Percentiles rank a stretch among this genome's conserved stretches.
phyloP scores from a whole-genome alignment of 2,888 invertebrate genomes.

The Venustoraphidia nigricollis region DNA sequence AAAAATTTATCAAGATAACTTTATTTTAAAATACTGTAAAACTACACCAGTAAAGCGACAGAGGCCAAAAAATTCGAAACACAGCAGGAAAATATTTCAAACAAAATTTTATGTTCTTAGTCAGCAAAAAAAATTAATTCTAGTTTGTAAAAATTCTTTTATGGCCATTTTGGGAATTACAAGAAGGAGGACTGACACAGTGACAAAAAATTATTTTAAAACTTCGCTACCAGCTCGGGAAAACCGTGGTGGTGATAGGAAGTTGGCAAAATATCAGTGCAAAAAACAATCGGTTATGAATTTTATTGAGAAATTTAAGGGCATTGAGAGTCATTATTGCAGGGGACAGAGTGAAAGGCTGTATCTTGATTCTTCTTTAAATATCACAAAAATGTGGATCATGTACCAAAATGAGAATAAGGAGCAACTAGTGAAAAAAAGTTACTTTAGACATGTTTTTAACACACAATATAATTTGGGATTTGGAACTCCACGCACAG shows the following conservation, averaged over 20 bases:
- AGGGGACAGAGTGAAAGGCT: constrained; percentile 4
- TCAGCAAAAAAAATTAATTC: too few relatives aligned
- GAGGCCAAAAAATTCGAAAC: too few relatives aligned
- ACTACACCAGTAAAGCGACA: too few relatives aligned
- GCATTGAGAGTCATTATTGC: constrained; percentile 11
- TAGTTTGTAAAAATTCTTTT: too few relatives aligned
- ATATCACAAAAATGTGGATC: constrained; percentile 11
- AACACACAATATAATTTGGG: constrained; percentile 15
- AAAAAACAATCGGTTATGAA: constrained; percentile 13
- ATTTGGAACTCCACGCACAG: constrained; percentile 14
- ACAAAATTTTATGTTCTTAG: too few relatives aligned
- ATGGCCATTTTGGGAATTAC: too few relatives aligned
- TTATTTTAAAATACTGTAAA: too few relatives aligned
- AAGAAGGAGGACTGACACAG: too few relatives aligned
- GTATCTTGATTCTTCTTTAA: constrained; percentile 12
- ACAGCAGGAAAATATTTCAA: too few relatives aligned
- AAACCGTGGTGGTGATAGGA: constrained; percentile 14
- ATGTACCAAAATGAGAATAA: constrained; percentile 10
- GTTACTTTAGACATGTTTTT: constrained; percentile 15
- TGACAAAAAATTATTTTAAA: too few relatives aligned
- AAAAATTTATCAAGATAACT: too few relatives aligned
- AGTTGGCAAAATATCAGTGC: constrained; percentile 5
- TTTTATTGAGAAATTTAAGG: constrained; percentile 14
- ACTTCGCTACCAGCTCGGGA: constrained; percentile 4
- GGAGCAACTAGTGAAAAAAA: background rate